phyloP scores from a whole-genome alignment of 2,888 invertebrate genomes.

The Eupsilia transversa region DNA sequence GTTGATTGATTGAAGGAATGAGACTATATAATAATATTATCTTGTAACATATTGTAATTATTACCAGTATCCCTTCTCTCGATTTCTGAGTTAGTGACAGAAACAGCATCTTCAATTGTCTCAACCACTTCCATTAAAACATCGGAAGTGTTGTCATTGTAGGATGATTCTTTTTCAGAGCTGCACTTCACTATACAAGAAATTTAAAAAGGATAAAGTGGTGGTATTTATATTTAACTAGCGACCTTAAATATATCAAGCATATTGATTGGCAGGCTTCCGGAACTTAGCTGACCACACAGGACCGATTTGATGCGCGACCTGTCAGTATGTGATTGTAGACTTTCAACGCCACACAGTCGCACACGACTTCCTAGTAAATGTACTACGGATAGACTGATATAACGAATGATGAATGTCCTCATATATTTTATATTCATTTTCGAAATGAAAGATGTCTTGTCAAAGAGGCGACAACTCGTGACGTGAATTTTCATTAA shows the following conservation, averaged over 20 bases:
- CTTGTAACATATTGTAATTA: neutral
- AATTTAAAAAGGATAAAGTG: too few species aligned
- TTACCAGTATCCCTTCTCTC: constrained; percentile 10
- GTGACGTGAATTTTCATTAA: neutral
- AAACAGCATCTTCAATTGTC: neutral
- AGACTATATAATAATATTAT: neutral
- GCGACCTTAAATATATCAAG: neutral
- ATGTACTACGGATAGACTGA: neutral
- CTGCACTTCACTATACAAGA: neutral
- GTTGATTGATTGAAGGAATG: neutral
- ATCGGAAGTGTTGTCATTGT: neutral
- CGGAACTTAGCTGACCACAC: neutral
- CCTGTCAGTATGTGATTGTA: neutral
- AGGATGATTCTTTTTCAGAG: neutral
- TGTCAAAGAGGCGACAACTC: neutral
- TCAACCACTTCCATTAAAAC: constrained; percentile 19
- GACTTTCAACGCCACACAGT: neutral
- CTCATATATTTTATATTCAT: neutral
- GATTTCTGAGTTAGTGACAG: neutral
- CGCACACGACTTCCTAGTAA: neutral
- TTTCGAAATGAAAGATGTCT: neutral
- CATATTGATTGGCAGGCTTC: neutral
- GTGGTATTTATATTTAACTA: neutral
- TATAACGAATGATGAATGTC: neutral
- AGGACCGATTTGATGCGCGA: neutral